A percentile compares a stretch with the other conserved stretches of the same genome.
phyloP scores from a whole-genome alignment of 2,888 invertebrate species.

The Ennomos erosarius region DNA sequence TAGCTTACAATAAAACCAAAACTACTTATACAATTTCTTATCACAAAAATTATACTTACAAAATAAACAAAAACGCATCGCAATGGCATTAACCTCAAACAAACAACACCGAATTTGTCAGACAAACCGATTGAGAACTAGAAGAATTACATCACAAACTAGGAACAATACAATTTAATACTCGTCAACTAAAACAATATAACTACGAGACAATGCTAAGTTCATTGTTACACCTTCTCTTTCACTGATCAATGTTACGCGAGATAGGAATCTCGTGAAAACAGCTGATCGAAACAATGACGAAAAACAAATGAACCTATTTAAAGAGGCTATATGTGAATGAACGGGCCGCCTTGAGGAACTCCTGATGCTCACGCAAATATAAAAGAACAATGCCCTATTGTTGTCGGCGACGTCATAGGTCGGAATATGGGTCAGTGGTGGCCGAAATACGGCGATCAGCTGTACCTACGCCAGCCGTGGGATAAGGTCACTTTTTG shows the following conservation, averaged over 20 bases:
- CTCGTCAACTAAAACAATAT: slow-evolving; percentile 51
- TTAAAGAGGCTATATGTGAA: slow-evolving; percentile 75
- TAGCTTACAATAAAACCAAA: no score
- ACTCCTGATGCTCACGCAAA: slow-evolving; percentile 79
- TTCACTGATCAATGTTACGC: slow-evolving; percentile 68
- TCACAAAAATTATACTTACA: not conserved
- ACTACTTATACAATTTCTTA: not conserved
- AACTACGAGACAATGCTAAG: slow-evolving; percentile 61
- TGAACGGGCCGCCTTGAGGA: slow-evolving; percentile 77
- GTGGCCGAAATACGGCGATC: slow-evolving; percentile 77
- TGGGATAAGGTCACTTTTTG: slow-evolving; percentile 57
- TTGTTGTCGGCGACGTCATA: slow-evolving; percentile 81
- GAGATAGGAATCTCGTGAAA: slow-evolving; percentile 74
- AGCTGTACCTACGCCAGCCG: slow-evolving; percentile 66
- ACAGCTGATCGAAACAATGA: slow-evolving; percentile 81
- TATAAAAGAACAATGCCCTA: slow-evolving; percentile 84
- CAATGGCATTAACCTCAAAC: slow-evolving; percentile 32
- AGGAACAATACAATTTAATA: slow-evolving; percentile 68
- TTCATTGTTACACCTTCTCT: slow-evolving; percentile 71
- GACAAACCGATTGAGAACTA: slow-evolving; percentile 46
- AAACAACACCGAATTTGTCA: slow-evolving; percentile 45
- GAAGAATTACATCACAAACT: slow-evolving; percentile 56
- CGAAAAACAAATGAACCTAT: slow-evolving; percentile 81
- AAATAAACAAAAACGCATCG: slow-evolving; percentile 11
- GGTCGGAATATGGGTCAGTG: slow-evolving; percentile 79